Percentiles rank a stretch among this genome's conserved stretches.
These are phyloP conservation scores for Tinea semifulvella DNA, from an alignment of 2,888 invertebrate species.

Conservation along the genomic window DNA sequence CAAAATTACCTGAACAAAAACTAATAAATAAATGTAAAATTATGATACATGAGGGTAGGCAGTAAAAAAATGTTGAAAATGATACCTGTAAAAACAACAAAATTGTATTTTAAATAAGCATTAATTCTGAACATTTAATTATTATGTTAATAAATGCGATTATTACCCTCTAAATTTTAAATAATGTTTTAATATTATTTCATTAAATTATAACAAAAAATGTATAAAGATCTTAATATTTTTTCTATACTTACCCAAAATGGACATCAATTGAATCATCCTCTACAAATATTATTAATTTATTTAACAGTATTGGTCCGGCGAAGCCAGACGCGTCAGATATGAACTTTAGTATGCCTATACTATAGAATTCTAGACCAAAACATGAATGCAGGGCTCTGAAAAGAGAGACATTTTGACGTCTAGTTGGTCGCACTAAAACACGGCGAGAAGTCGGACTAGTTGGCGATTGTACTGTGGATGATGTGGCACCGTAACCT, in stretches of 20 bases:
- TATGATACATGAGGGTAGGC: no score
- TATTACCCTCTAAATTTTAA: no score
- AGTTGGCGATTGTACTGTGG: constrained; percentile 40
- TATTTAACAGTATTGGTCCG: constrained; percentile 88
- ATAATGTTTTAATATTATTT: no score
- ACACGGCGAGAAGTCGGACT: constrained; percentile 43
- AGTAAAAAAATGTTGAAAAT: no score
- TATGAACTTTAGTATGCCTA: constrained; percentile 83
- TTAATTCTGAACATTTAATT: no score
- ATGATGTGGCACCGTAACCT: constrained; percentile 51
- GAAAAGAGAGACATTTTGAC: constrained; percentile 67
- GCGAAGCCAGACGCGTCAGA: constrained; percentile 88
- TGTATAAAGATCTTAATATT: not conserved
- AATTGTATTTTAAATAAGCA: no score
- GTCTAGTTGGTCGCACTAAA: constrained; percentile 35
- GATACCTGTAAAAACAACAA: no score
- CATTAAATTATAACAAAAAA: no score
- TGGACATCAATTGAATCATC: constrained; percentile 71
- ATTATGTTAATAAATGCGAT: no score
- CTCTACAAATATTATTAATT: constrained; percentile 81
- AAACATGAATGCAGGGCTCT: constrained; percentile 78
- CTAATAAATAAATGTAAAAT: no score
- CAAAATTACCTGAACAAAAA: no score
- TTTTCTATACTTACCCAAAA: constrained; percentile 63
- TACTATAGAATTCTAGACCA: constrained; percentile 82